These are phyloP conservation scores for Calcarius lapponicus DNA, from an alignment of 2,797 vertebrate genomes.

Conservation along the genomic window DNA sequence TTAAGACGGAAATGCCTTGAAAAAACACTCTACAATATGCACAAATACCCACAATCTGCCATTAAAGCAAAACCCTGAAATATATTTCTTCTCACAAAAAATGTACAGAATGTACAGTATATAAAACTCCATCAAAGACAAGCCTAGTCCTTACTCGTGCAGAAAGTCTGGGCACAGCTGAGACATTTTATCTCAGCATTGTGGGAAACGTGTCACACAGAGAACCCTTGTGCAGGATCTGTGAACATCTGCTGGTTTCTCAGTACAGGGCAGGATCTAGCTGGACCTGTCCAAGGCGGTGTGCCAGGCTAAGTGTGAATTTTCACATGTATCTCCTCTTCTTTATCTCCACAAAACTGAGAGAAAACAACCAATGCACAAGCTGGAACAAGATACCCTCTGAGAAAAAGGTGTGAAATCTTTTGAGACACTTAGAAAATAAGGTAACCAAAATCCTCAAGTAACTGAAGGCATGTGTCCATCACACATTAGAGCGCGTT, in stretches of 20 bases:
- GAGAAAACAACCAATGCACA: background rate
- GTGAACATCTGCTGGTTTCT: background rate
- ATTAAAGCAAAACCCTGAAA: background rate
- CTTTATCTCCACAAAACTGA: background rate
- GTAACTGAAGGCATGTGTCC: background rate
- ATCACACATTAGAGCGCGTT: background rate
- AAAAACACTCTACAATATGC: background rate
- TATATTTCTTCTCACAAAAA: background rate
- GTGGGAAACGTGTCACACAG: conserved; percentile 25
- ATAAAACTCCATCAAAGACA: background rate
- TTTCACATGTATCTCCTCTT: background rate
- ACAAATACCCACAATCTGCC: background rate
- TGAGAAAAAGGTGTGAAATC: background rate
- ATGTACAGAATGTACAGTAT: background rate
- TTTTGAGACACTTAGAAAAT: background rate
- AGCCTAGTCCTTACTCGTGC: background rate
- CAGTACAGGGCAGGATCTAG: background rate
- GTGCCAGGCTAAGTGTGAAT: background rate
- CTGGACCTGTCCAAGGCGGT: background rate
- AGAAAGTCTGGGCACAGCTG: conserved; percentile 8
- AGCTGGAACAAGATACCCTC: background rate
- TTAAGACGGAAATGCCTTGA: conserved; percentile 2
- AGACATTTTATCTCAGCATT: background rate
- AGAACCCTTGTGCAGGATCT: background rate
- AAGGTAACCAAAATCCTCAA: fast-evolving